phyloP scores from a whole-genome alignment of 2,888 invertebrate genomes.

The Spilosoma lubricipeda region DNA sequence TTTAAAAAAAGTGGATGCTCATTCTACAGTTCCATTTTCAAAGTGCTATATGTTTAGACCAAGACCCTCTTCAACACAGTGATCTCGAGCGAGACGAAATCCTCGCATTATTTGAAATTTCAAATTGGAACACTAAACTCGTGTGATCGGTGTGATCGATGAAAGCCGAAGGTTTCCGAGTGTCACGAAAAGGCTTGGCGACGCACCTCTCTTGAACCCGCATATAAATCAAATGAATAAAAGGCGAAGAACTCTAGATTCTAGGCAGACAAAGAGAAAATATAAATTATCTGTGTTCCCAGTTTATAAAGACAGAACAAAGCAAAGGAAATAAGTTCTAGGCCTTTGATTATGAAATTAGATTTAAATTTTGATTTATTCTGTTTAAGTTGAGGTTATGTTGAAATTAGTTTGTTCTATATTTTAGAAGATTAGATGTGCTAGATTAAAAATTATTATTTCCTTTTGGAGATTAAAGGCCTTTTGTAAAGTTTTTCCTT shows the following conservation, averaged over 20 bases:
- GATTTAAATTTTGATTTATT: not conserved
- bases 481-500: not conserved
- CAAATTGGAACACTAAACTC: conserved; percentile 5
- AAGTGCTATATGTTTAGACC: not conserved
- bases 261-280: conserved; percentile 1
- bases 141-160: conserved; percentile 20
- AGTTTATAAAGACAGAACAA: not conserved
- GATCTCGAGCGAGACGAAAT: not conserved
- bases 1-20: not conserved
- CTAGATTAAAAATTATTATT: not conserved
- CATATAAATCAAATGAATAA: conserved; percentile 6
- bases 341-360: not conserved
- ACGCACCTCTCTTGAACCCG: conserved; percentile 12
- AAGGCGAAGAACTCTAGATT: conserved; percentile 3
- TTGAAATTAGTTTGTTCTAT: not conserved
- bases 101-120: conserved; percentile 7
- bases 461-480: not conserved
- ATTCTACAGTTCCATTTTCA: not conserved
- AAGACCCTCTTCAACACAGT: not conserved
- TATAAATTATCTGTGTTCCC: not conserved
- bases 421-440: not conserved
- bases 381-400: not conserved
- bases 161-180: conserved; percentile 14
- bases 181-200: conserved; percentile 4
- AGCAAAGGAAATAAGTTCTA: not conserved